Evolutionary conservation across 2,113 vertebrate genomes (phyloP).

Genomic region (Indicator maculatus): DNA sequence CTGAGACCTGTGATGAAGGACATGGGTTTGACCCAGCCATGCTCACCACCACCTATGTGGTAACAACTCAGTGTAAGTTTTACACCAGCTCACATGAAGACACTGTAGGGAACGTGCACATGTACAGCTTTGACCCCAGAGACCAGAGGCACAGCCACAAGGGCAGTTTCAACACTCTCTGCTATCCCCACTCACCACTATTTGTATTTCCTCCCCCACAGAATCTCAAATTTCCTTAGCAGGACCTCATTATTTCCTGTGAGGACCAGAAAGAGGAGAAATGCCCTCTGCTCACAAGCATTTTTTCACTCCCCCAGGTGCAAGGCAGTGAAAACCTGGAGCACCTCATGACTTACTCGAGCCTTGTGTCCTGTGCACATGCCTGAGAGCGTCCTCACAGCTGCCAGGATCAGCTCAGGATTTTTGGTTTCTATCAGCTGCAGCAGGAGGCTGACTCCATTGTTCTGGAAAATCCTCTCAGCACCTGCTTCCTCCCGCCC

Average conservation of each 20-base stretch:
- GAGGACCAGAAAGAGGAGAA: background rate
- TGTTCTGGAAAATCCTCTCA: slow-evolving; percentile 94
- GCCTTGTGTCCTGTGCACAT: slow-evolving; percentile 93
- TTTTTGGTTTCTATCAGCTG: slow-evolving; percentile 88
- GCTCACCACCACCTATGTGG: background rate
- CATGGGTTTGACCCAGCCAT: background rate
- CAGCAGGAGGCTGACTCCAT: slow-evolving; percentile 87
- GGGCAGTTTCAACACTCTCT: background rate
- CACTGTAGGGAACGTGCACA: background rate
- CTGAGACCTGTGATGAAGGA: background rate
- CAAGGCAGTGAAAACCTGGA: background rate
- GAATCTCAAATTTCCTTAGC: background rate
- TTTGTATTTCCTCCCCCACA: background rate
- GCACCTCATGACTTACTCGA: slow-evolving; percentile 76
- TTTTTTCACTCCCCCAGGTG: background rate
- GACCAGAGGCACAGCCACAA: background rate
- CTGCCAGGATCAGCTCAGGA: slow-evolving; percentile 88
- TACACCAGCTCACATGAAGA: background rate
- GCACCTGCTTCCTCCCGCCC: slow-evolving; percentile 93
- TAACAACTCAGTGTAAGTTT: background rate
- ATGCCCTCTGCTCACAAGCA: background rate
- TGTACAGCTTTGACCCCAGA: fast-evolving
- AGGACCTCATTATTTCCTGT: background rate
- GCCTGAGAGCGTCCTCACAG: slow-evolving; percentile 88
- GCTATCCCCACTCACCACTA: background rate